phyloP scores from a whole-genome alignment of 2,888 invertebrate species.

The Stenodema calcarata region DNA sequence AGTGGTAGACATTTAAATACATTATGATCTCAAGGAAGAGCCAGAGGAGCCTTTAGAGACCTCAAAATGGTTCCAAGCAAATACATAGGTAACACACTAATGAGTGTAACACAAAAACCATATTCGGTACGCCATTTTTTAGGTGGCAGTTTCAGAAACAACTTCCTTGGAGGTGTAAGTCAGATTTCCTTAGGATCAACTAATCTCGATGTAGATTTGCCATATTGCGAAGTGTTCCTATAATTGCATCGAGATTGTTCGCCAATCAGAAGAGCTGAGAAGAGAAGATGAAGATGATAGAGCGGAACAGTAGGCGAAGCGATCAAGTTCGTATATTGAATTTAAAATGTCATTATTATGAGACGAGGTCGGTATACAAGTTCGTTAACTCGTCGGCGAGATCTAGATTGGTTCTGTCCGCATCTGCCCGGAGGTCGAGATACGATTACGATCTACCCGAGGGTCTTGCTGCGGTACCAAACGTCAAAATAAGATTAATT shows the following conservation, averaged over 20 bases:
- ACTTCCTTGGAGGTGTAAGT: no score
- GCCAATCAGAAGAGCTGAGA: neutral
- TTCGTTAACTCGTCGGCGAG: constrained; percentile 3
- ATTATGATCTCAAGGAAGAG: no score
- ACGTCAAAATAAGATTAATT: constrained; percentile 8
- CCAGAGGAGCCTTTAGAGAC: no score
- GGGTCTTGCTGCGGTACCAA: neutral
- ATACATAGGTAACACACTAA: no score
- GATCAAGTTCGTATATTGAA: neutral
- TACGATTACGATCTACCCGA: neutral
- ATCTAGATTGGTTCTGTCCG: constrained; percentile 31
- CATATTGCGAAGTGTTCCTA: no score
- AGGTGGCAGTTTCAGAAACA: no score
- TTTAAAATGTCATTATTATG: neutral
- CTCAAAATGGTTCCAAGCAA: no score
- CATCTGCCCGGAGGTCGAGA: neutral
- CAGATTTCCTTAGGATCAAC: no score
- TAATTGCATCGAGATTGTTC: neutral
- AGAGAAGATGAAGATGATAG: neutral
- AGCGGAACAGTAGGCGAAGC: neutral
- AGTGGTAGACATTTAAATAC: no score
- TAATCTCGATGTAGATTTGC: no score
- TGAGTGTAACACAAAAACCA: no score
- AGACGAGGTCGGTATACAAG: neutral
- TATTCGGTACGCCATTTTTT: no score